A percentile compares a stretch with the other conserved stretches of the same genome.
Conservation (phyloP, 30 jellyfish, hydroid and myxozoan species). For the Cassiopea andromeda region DNA sequence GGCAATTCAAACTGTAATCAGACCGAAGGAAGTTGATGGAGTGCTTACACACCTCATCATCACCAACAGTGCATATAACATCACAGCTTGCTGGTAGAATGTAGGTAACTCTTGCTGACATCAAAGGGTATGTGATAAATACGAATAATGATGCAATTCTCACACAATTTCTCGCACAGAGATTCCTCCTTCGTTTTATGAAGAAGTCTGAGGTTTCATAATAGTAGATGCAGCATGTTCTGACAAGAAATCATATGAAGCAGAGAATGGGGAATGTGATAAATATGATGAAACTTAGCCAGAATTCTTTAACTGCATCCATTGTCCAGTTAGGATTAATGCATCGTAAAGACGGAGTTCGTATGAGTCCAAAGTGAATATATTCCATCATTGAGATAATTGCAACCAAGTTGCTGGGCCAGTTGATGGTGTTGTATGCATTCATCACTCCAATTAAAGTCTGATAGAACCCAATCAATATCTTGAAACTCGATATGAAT, state of each 20-base stretch:
- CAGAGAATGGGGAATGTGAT: slow-evolving; percentile 8
- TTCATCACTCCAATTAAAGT: not conserved
- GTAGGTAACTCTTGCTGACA: slow-evolving; percentile 12
- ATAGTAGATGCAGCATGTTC: not conserved
- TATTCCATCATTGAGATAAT: not conserved
- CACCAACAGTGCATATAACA: slow-evolving; percentile 7
- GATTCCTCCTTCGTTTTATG: not conserved
- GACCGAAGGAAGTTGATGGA: slow-evolving; percentile 15
- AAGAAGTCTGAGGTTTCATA: not conserved
- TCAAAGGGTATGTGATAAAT: slow-evolving; percentile 53
- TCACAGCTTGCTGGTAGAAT: slow-evolving; percentile 54
- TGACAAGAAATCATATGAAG: not conserved
- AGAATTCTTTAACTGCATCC: slow-evolving; percentile 29
- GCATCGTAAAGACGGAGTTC: slow-evolving; percentile 44
- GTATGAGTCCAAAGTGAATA: slow-evolving; percentile 13
- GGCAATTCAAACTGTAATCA: slow-evolving; percentile 45
- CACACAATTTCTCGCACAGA: not conserved
- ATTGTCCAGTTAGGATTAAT: slow-evolving; percentile 14
- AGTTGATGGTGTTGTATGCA: not conserved
- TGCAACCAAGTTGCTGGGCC: slow-evolving; percentile 22
- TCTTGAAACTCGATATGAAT: slow-evolving; percentile 26
- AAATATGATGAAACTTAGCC: slow-evolving; percentile 18
- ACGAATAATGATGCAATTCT: slow-evolving; percentile 22
- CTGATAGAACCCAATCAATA: slow-evolving; percentile 53
- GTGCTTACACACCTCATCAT: slow-evolving; percentile 5